phyloP scores from a whole-genome alignment of 92 coral and sea anemone genomes.

The Desmophyllum pertusum region DNA sequence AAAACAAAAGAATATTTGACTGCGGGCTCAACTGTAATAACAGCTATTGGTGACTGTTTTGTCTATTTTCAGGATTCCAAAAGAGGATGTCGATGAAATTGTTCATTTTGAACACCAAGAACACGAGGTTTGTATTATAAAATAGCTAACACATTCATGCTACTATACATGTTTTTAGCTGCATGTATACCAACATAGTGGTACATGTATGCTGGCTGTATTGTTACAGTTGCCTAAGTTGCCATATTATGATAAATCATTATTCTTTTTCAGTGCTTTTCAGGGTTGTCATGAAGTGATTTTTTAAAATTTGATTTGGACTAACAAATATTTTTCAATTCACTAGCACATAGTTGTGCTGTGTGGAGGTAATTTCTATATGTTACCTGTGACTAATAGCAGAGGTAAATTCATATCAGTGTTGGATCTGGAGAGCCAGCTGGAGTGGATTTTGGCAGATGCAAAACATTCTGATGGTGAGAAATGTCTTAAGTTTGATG shows the following conservation, averaged over 20 bases:
- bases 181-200: background rate
- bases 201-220: background rate
- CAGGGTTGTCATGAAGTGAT: no score
- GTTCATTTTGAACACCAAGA: conserved; percentile 91
- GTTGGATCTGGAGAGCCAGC: conserved; percentile 91
- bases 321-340: background rate
- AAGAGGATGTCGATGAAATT: conserved; percentile 87
- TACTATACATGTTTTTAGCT: background rate
- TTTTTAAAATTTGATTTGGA: no score
- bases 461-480: conserved; percentile 95
- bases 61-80: conserved; percentile 75
- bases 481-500: conserved; percentile 2
- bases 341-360: conserved; percentile 82
- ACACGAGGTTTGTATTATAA: conserved; percentile 69
- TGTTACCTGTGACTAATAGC: conserved; percentile 74
- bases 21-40: no score
- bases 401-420: conserved; percentile 82
- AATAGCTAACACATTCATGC: no score
- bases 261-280: no score
- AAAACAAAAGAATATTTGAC: no score
- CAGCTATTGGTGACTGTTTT: background rate
- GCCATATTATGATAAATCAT: no score
- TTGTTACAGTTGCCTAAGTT: background rate
- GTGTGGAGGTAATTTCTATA: conserved; percentile 84
- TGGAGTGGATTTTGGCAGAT: conserved; percentile 96